Conservation (phyloP, 2,113 vertebrate species). For the Astur gentilis region DNA sequence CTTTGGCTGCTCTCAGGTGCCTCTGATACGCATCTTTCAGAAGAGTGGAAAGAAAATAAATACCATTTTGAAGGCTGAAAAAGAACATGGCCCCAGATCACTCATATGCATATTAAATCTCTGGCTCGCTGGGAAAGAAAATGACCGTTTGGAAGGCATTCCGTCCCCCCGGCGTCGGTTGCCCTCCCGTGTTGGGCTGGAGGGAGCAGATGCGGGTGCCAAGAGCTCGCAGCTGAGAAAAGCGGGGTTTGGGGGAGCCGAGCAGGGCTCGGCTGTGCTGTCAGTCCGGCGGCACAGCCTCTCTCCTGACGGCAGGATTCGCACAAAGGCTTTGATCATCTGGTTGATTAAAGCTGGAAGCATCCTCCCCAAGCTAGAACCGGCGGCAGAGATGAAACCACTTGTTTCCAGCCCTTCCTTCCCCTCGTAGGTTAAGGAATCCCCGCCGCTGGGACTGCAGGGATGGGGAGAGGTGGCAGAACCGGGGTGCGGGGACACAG, state of each 20-base stretch:
- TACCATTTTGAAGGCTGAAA: background rate
- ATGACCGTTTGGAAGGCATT: background rate
- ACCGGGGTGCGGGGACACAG: background rate
- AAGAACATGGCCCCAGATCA: background rate
- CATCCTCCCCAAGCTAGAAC: background rate
- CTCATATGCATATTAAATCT: background rate
- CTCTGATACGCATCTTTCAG: background rate
- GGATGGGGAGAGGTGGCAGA: background rate
- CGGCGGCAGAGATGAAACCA: background rate
- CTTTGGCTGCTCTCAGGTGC: background rate
- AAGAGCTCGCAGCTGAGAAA: background rate
- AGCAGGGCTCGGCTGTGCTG: background rate
- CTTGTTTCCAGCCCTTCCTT: background rate
- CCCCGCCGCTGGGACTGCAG: background rate
- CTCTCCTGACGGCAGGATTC: background rate
- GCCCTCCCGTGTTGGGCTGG: background rate
- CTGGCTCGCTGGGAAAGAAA: background rate
- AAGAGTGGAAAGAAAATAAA: background rate
- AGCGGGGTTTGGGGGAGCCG: background rate
- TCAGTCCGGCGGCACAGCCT: background rate
- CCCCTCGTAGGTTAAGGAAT: background rate
- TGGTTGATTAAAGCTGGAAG: background rate
- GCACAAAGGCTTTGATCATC: slow-evolving; percentile 34
- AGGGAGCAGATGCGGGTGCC: background rate
- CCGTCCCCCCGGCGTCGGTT: background rate